Evolutionary conservation across 2,113 vertebrate species (phyloP).

Genomic region (Morone saxatilis): DNA sequence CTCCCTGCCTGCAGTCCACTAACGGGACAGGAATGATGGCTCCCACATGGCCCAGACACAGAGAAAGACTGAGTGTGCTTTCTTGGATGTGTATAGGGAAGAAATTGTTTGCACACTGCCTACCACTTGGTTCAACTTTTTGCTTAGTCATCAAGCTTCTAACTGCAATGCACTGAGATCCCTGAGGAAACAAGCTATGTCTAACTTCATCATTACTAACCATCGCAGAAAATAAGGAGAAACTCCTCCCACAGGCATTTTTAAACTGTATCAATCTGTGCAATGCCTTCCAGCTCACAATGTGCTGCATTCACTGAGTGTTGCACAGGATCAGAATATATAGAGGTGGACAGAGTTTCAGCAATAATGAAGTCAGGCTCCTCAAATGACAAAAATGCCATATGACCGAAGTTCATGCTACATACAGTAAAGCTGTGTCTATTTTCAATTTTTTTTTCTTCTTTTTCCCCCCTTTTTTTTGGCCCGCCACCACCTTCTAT

Average conservation of each 20-base stretch:
- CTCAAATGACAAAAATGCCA: not conserved
- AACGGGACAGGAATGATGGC: slow-evolving; percentile 59
- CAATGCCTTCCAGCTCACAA: too few relatives aligned
- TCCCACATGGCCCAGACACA: slow-evolving; percentile 52
- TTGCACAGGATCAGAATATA: not conserved
- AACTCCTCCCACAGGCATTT: not conserved
- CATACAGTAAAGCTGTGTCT: too few relatives aligned
- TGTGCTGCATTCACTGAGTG: not conserved
- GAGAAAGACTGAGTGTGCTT: slow-evolving; percentile 12
- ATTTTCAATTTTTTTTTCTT: too few relatives aligned
- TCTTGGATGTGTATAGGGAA: not conserved
- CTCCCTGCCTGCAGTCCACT: slow-evolving; percentile 32
- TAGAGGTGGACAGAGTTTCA: not conserved
- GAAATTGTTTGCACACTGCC: slow-evolving; percentile 43
- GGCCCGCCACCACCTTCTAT: too few relatives aligned
- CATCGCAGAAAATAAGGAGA: slow-evolving; percentile 3
- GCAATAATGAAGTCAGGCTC: not conserved
- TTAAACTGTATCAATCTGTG: not conserved
- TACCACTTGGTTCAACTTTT: slow-evolving; percentile 30
- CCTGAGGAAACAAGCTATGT: not conserved
- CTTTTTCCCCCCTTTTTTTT: too few relatives aligned
- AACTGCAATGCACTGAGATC: not conserved
- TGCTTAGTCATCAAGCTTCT: slow-evolving; percentile 50
- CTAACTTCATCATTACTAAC: slow-evolving; percentile 13
- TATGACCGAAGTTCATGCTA: not conserved